phyloP scores from a whole-genome alignment of 2,888 invertebrate species.

The Geophilus truncorum region DNA sequence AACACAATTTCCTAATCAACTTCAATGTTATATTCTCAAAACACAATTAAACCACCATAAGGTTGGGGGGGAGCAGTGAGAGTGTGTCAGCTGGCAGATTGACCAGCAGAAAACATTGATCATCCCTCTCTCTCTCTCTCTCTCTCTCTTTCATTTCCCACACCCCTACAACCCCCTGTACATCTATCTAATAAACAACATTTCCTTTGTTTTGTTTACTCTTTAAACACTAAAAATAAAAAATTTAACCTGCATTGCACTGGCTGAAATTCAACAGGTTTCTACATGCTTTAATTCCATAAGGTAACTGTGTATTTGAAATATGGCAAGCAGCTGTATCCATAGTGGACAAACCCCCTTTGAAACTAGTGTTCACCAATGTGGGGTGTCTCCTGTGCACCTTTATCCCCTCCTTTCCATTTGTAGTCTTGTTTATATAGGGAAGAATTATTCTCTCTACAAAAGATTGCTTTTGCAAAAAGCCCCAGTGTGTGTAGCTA shows the following conservation, averaged over 20 bases:
- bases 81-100: not conserved
- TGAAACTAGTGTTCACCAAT: slow-evolving; percentile 7
- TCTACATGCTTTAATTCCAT: not conserved
- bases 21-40: too few relatives aligned
- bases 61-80: too few relatives aligned
- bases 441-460: not conserved
- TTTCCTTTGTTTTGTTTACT: not conserved
- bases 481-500: not conserved
- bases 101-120: not conserved
- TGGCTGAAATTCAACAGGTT: not conserved
- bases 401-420: slow-evolving; percentile 4
- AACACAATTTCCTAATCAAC: not conserved
- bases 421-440: slow-evolving; percentile 16
- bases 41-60: too few relatives aligned
- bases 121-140: not conserved
- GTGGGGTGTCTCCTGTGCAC: not conserved
- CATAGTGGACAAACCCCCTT: slow-evolving; percentile 27
- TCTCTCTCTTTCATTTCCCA: too few relatives aligned
- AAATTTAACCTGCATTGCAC: too few relatives aligned
- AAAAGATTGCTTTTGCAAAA: not conserved
- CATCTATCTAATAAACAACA: not conserved
- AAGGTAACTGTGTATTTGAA: not conserved
- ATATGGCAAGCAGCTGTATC: not conserved
- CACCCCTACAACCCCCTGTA: not conserved
- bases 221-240: too few relatives aligned